These are phyloP conservation scores for Hozukius guyotensis DNA, from an alignment of 2,797 vertebrate genomes.

Conservation along the genomic window DNA sequence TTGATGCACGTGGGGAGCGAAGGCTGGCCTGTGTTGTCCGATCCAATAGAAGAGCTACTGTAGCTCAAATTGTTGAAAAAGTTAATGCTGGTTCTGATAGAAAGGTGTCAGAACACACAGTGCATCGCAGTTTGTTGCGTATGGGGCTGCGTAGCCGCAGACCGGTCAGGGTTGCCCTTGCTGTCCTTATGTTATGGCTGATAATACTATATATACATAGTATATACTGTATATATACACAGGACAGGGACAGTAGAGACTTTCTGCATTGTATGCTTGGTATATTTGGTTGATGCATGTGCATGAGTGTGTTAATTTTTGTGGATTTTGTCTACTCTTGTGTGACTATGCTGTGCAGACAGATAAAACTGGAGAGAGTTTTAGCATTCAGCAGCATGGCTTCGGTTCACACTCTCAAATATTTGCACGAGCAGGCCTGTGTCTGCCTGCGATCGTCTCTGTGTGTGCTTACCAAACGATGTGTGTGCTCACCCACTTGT, in stretches of 20 bases:
- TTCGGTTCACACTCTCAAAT: slow-evolving; percentile 51
- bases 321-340: background rate
- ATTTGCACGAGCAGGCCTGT: slow-evolving; percentile 52
- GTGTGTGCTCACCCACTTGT: slow-evolving; percentile 63
- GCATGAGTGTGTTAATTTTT: background rate
- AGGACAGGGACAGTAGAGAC: background rate
- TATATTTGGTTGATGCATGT: background rate
- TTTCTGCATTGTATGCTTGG: background rate
- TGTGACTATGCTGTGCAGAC: background rate
- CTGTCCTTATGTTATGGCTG: no score
- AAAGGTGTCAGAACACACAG: no score
- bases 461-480: slow-evolving; percentile 51
- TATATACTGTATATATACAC: no score
- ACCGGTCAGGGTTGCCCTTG: no score
- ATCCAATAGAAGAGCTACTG: no score
- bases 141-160: no score
- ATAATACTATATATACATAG: no score
- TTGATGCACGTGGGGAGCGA: no score
- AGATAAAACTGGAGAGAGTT: slow-evolving; percentile 14
- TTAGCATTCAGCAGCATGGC: slow-evolving; percentile 39
- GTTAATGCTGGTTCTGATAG: no score
- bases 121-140: no score
- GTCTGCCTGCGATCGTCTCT: slow-evolving; percentile 4
- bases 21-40: no score
- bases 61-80: no score